These are phyloP conservation scores for Troilus luridus DNA, from an alignment of 2,888 invertebrate species.

Conservation along the genomic window DNA sequence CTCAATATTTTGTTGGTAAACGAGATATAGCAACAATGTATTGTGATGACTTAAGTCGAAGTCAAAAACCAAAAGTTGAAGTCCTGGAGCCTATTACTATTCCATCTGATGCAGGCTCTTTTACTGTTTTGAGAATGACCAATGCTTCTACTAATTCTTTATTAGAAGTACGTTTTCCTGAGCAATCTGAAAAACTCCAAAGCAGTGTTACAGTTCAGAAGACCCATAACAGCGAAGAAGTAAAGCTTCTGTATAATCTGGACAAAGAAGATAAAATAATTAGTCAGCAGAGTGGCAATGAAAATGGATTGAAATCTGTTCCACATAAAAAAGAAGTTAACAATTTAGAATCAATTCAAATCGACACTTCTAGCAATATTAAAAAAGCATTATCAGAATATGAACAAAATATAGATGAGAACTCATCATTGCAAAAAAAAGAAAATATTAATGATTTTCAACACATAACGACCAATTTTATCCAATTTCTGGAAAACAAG, in stretches of 20 bases:
- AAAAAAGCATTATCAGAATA: background rate
- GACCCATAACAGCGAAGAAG: slow-evolving; percentile 60
- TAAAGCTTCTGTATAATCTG: slow-evolving; percentile 57
- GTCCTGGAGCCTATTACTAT: background rate
- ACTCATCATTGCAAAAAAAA: background rate
- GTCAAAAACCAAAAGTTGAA: slow-evolving; percentile 26
- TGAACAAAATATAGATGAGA: background rate
- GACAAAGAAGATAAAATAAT: slow-evolving; percentile 48
- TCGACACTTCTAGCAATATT: background rate
- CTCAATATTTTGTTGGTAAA: slow-evolving; percentile 20
- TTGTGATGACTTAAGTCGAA: background rate
- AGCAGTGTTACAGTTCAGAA: slow-evolving; percentile 60
- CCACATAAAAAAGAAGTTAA: background rate
- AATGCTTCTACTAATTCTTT: slow-evolving; percentile 59
- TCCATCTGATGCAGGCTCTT: slow-evolving; percentile 12
- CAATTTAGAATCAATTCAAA: background rate
- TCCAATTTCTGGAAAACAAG: slow-evolving; percentile 52
- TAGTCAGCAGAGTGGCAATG: background rate
- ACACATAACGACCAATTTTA: slow-evolving; percentile 52
- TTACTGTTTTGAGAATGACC: slow-evolving; percentile 60
- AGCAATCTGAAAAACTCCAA: slow-evolving; percentile 59
- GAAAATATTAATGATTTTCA: slow-evolving; percentile 47
- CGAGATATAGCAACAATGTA: slow-evolving; percentile 27
- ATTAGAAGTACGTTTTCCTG: slow-evolving; percentile 62
- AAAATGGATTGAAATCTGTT: background rate